phyloP scores from a whole-genome alignment of 2,113 vertebrate species.

The Bettongia penicillata region DNA sequence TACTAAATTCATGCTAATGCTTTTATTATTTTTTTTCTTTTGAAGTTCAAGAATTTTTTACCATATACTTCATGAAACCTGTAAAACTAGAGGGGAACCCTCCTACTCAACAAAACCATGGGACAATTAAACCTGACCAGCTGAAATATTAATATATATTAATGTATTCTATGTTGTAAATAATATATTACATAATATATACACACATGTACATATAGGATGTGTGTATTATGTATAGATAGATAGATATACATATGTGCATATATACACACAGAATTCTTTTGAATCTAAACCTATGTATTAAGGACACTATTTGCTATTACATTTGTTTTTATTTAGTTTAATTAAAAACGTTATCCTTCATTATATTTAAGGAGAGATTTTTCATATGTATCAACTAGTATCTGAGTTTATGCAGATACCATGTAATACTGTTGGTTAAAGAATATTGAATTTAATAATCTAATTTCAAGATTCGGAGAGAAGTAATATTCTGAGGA shows the following conservation, averaged over 20 bases:
- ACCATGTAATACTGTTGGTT: background rate
- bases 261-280: background rate
- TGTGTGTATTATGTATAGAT: no score
- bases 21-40: background rate
- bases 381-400: background rate
- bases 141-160: background rate
- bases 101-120: background rate
- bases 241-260: background rate
- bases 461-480: background rate
- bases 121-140: background rate
- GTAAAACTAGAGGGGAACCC: background rate
- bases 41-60: background rate
- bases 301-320: background rate
- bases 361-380: background rate
- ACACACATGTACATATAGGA: no score
- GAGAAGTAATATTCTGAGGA: background rate
- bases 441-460: background rate
- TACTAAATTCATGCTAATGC: background rate
- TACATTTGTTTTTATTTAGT: background rate
- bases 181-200: no score
- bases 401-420: background rate
- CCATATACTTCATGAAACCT: background rate
- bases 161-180: no score
- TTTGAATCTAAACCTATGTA: background rate
- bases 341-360: background rate